phyloP scores from a whole-genome alignment of 2,888 invertebrate species.

The Carpatolechia fugitivella region DNA sequence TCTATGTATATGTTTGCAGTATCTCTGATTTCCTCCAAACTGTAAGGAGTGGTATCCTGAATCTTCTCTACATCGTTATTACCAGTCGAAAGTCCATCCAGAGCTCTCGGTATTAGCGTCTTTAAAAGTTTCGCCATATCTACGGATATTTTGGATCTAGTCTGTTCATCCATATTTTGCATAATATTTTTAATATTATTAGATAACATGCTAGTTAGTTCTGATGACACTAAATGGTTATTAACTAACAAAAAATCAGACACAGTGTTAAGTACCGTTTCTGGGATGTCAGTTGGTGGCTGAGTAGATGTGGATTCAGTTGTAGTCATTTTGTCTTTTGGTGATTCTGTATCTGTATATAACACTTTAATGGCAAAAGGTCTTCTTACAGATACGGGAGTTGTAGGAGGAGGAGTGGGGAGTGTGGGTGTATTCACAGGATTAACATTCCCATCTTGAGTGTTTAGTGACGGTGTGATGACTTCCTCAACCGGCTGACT shows the following conservation, averaged over 20 bases:
- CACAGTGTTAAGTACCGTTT: slow-evolving; percentile 74
- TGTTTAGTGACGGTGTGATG: slow-evolving; percentile 61
- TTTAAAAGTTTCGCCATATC: slow-evolving; percentile 75
- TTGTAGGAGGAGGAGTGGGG: slow-evolving; percentile 52
- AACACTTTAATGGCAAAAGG: slow-evolving; percentile 74
- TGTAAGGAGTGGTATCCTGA: slow-evolving; percentile 70
- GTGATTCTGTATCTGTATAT: slow-evolving; percentile 66
- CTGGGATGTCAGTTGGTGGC: slow-evolving; percentile 64
- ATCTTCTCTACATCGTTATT: slow-evolving; percentile 54
- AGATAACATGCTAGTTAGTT: slow-evolving; percentile 77
- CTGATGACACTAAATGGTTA: slow-evolving; percentile 70
- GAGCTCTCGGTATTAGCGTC: slow-evolving; percentile 70
- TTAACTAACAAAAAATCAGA: slow-evolving; percentile 72
- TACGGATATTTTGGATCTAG: slow-evolving; percentile 69
- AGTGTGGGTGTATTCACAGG: slow-evolving; percentile 52
- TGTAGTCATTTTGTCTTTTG: slow-evolving; percentile 66
- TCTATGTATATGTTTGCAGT: slow-evolving; percentile 60
- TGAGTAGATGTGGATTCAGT: slow-evolving; percentile 54
- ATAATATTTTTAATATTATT: slow-evolving; percentile 70
- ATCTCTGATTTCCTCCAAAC: slow-evolving; percentile 71
- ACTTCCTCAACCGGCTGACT: slow-evolving; percentile 63
- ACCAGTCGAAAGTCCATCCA: slow-evolving; percentile 54
- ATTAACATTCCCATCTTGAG: slow-evolving; percentile 46
- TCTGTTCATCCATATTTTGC: slow-evolving; percentile 65
- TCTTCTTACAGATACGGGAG: slow-evolving; percentile 66